Evolutionary conservation across 2,888 invertebrate species (phyloP).

Genomic region (Mesorhabditis spiculigera): DNA sequence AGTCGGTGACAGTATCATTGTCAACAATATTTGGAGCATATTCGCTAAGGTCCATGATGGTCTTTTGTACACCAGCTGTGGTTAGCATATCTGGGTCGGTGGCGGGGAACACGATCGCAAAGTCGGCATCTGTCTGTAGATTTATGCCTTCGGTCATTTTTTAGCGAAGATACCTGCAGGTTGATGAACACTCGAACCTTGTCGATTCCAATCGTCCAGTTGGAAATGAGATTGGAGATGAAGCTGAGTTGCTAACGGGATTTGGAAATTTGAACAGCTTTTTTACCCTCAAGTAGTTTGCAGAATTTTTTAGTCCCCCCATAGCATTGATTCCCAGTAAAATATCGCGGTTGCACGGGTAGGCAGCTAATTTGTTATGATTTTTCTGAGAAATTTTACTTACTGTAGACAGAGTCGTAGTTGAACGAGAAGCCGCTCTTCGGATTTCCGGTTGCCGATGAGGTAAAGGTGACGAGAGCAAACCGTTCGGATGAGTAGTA

Average conservation of each 20-base stretch:
- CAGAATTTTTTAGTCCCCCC: slow-evolving; percentile 27
- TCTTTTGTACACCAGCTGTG: slow-evolving; percentile 5
- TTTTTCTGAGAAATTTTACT: slow-evolving; percentile 10
- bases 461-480: slow-evolving; percentile 33
- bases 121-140: slow-evolving; percentile 16
- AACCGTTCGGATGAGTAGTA: slow-evolving; percentile 31
- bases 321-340: slow-evolving; percentile 35
- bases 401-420: slow-evolving; percentile 28
- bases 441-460: slow-evolving; percentile 24
- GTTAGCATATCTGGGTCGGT: slow-evolving; percentile 6
- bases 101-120: slow-evolving; percentile 20
- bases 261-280: background rate
- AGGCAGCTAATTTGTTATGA: slow-evolving; percentile 20
- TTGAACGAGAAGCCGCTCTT: slow-evolving; percentile 35
- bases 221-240: slow-evolving; percentile 29
- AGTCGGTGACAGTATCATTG: background rate
- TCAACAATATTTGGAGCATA: background rate
- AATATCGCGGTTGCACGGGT: slow-evolving; percentile 42
- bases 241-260: slow-evolving; percentile 27
- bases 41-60: background rate
- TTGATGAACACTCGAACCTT: slow-evolving; percentile 37
- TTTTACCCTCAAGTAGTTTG: slow-evolving; percentile 28
- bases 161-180: slow-evolving; percentile 26
- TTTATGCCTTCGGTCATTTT: background rate
- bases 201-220: slow-evolving; percentile 32